Evolutionary conservation across 2,797 vertebrate genomes (phyloP).

Genomic region (Peromyscus attwateri): DNA sequence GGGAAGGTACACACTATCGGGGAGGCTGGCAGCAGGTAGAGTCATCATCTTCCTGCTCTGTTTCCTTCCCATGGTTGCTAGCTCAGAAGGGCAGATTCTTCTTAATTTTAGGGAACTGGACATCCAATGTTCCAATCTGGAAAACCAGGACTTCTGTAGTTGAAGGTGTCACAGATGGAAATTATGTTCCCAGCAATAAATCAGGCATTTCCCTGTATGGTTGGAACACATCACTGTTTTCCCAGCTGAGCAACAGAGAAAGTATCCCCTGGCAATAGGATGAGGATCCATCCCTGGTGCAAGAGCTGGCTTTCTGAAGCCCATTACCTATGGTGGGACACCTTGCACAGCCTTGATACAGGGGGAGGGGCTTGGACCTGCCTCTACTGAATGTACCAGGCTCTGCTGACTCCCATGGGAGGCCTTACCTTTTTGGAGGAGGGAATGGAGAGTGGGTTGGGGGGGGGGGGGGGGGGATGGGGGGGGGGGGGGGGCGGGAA

Average conservation of each 20-base stretch:
- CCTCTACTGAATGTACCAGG: no score
- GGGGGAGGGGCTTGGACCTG: no score
- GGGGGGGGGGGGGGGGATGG: no score
- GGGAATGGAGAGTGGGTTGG: no score
- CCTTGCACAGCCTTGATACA: no score
- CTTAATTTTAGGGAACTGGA: conserved; percentile 6
- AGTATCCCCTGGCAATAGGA: no score
- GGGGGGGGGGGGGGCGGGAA: no score
- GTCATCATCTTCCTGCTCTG: background rate
- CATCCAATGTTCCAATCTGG: background rate
- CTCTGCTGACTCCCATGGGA: no score
- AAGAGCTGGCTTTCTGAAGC: no score
- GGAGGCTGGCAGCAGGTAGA: background rate
- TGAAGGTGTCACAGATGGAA: conserved; percentile 45
- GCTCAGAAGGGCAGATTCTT: background rate
- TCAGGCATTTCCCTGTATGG: background rate
- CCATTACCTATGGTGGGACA: no score
- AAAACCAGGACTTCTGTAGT: conserved; percentile 34
- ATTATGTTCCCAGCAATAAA: conserved; percentile 1
- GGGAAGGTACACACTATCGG: background rate
- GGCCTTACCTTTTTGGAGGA: no score
- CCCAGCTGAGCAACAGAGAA: background rate
- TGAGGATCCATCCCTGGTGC: no score
- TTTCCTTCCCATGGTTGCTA: background rate
- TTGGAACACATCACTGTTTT: conserved; percentile 11